Evolutionary conservation across 2,888 invertebrate genomes (phyloP), one percentile per base, ranked within the genome.

Genomic region (Venusia cambrica): DNA sequence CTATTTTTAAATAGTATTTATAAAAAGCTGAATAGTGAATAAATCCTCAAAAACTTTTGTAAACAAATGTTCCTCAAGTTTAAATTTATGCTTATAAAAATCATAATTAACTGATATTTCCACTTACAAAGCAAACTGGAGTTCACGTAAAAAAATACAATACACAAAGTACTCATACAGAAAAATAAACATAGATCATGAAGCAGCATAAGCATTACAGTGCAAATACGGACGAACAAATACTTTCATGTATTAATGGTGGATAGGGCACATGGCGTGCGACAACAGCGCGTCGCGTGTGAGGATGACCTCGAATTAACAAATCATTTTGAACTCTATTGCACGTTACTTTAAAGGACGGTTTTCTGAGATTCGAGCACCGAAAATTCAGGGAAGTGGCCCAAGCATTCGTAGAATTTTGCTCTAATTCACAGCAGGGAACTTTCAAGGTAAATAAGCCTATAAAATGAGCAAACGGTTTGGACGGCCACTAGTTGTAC

Each of bases 191-290:
- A 25, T 30, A 40, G 20, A 38, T 18, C 28, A 34, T 16, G 44
- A 52, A 40, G 45, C 36, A 51, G n/a, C n/a, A 46, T 32, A 34
- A 29, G 45, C 45, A 48, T 41, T 8, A 49, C 43, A 39, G 43
- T 44, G 45, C 43, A 46, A 45, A 40, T 40, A 44, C 33, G 24
- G 25, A 48, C 18, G 15, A 30, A 40, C 16, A 44, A 25, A 50
- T 37, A 18, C 17, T 18, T 6, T 11, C 2, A 54, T 27, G 45
- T 35, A 45, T 45, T 29, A 48, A 48, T 48, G 55, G 25, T 48
- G 46, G 45, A 50, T 45, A 50, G 29, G 34, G 45, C 45, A 52
- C 44, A n/a, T n/a, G n/a, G 45, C 38, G 45, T 46, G 53, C 47
- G 46, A 52, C 34, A 50, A 36, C 35, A 44, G 25, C 38, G 39